These are phyloP conservation scores for Rhinoptilus africanus DNA, from an alignment of 2,113 vertebrate species.

Conservation along the genomic window DNA sequence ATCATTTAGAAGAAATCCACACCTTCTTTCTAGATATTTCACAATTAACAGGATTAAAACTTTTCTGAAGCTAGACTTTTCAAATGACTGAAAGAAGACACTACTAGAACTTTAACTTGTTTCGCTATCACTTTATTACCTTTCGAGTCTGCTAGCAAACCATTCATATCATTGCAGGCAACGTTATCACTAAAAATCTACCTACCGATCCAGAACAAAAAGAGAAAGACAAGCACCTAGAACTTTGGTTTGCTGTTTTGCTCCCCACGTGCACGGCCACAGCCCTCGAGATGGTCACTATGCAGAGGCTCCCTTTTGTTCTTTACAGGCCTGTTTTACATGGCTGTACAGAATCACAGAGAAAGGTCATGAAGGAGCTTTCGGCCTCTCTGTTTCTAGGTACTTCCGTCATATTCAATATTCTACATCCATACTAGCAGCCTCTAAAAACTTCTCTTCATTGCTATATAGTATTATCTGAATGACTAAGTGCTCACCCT, in stretches of 20 bases:
- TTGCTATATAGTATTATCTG: neutral
- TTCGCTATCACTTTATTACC: neutral
- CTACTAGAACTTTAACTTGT: neutral
- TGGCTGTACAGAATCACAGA: neutral
- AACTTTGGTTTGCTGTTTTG: neutral
- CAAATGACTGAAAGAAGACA: neutral
- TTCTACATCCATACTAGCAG: neutral
- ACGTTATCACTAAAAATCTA: neutral
- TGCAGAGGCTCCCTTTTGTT: fast-evolving
- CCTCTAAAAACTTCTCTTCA: neutral
- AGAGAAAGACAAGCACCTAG: neutral
- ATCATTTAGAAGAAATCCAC: neutral
- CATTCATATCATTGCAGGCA: neutral
- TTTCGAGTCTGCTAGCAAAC: neutral
- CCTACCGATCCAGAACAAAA: neutral
- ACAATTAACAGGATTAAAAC: neutral
- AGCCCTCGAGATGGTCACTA: fast-evolving
- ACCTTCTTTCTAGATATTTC: neutral
- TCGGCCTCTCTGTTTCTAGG: neutral
- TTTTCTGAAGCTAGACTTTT: neutral
- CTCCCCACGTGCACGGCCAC: fast-evolving
- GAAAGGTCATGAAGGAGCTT: neutral
- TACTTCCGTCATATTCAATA: neutral
- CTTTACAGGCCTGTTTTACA: neutral
- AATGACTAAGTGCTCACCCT: neutral